Evolutionary conservation across 2,888 invertebrate species (phyloP).

Genomic region (Tiphia femorata): DNA sequence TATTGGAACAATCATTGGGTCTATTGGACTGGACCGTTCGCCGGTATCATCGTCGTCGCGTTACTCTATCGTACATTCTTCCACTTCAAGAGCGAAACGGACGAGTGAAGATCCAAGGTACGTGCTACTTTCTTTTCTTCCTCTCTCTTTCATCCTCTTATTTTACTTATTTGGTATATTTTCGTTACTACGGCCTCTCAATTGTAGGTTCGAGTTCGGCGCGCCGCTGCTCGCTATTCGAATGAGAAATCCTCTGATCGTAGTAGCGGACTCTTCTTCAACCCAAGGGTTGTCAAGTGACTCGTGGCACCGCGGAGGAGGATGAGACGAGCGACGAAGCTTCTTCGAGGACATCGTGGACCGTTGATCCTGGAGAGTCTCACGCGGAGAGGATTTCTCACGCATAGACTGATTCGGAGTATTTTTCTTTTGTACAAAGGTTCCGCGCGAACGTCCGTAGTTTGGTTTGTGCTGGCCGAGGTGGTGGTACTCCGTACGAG

Average conservation of each 20-base stretch:
- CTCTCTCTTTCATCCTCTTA: not conserved
- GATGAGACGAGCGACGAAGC: not conserved
- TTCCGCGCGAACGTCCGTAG: slow-evolving; percentile 1
- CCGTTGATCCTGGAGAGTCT: slow-evolving; percentile 1
- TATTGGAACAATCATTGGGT: slow-evolving; percentile 79
- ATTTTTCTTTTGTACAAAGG: slow-evolving; percentile 22
- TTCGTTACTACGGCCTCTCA: slow-evolving; percentile 20
- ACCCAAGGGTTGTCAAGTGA: not conserved
- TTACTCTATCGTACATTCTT: slow-evolving; percentile 64
- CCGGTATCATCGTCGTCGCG: slow-evolving; percentile 66
- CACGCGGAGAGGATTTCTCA: slow-evolving; percentile 23
- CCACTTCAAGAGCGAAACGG: not conserved
- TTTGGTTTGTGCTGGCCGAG: too few relatives aligned
- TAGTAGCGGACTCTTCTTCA: slow-evolving; percentile 6
- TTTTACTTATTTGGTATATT: slow-evolving; percentile 3
- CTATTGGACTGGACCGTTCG: slow-evolving; percentile 78
- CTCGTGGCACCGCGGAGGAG: not conserved
- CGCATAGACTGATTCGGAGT: slow-evolving; percentile 17
- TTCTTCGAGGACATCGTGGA: not conserved
- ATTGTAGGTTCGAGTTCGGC: slow-evolving; percentile 30
- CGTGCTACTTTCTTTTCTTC: not conserved
- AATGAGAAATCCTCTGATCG: slow-evolving; percentile 37
- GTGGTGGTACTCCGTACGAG: too few relatives aligned
- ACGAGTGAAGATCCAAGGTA: not conserved
- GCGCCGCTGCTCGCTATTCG: slow-evolving; percentile 25